phyloP scores from a whole-genome alignment of 2,113 vertebrate genomes.

The Gavialis gangeticus region DNA sequence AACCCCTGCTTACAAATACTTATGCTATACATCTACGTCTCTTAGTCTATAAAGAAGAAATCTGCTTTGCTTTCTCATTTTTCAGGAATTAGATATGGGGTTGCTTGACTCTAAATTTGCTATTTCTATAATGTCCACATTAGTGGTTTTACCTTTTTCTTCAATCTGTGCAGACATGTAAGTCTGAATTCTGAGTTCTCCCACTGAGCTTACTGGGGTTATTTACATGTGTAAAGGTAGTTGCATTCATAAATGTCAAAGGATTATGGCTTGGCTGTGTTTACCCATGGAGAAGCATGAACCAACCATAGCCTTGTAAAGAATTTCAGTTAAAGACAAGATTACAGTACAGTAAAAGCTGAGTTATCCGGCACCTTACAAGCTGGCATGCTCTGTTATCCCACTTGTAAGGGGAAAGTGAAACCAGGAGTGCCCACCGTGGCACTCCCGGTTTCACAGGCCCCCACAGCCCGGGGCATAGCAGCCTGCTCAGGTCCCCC shows the following conservation, averaged over 20 bases:
- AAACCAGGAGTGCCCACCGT: too few species aligned
- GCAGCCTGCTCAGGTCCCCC: too few species aligned
- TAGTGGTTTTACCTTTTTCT: not conserved
- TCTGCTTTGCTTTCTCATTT: too few species aligned
- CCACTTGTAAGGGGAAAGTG: too few species aligned
- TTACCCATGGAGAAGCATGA: not conserved
- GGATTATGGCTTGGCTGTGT: not conserved
- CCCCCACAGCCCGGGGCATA: too few species aligned
- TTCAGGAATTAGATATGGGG: not conserved
- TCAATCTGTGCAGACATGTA: not conserved
- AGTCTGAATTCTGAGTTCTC: not conserved
- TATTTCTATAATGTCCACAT: not conserved
- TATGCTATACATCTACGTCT: too few species aligned
- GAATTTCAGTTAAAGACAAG: not conserved
- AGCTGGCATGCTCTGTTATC: too few species aligned
- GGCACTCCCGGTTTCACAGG: too few species aligned
- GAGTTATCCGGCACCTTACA: too few species aligned
- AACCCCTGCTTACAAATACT: too few species aligned
- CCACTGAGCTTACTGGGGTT: not conserved
- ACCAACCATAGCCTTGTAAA: not conserved
- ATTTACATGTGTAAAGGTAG: not conserved
- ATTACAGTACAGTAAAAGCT: not conserved
- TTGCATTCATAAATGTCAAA: not conserved
- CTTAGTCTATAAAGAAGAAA: too few species aligned
- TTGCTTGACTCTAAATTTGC: not conserved